Evolutionary conservation across 2,888 invertebrate species (phyloP).

Genomic region (Sesia apiformis): DNA sequence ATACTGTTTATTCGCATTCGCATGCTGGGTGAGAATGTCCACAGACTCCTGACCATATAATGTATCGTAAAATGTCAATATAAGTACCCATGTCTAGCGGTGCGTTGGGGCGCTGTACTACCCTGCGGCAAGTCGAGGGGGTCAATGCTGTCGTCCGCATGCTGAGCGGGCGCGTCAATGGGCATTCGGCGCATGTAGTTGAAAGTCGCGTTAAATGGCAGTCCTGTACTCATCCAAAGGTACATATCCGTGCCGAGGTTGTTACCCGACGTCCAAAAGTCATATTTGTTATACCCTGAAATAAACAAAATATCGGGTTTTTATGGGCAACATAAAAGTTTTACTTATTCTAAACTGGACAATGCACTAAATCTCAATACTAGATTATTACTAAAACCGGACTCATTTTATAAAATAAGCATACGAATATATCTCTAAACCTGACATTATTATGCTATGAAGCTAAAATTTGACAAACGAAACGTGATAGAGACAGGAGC

Average conservation of each 20-base stretch:
- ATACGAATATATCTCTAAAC: too few species aligned
- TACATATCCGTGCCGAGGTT: conserved; percentile 90
- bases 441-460: too few species aligned
- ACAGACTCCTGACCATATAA: too few species aligned
- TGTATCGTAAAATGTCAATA: background rate
- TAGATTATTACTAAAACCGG: too few species aligned
- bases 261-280: conserved; percentile 93
- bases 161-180: conserved; percentile 70
- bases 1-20: too few species aligned
- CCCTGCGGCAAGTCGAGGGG: conserved; percentile 79
- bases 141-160: conserved; percentile 73
- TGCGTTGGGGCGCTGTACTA: conserved; percentile 85
- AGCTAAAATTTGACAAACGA: too few species aligned
- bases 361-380: too few species aligned
- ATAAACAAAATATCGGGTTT: conserved; percentile 5
- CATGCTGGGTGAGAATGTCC: too few species aligned
- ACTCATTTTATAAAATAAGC: too few species aligned
- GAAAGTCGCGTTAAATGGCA: conserved; percentile 92
- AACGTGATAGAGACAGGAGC: too few species aligned
- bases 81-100: conserved; percentile 81
- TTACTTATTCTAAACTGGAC: background rate
- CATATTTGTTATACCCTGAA: conserved; percentile 83
- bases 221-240: conserved; percentile 91
- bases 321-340: background rate
- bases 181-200: conserved; percentile 81